Evolutionary conservation across 2,797 vertebrate genomes (phyloP).

Genomic region (Pelochelys cantorii): DNA sequence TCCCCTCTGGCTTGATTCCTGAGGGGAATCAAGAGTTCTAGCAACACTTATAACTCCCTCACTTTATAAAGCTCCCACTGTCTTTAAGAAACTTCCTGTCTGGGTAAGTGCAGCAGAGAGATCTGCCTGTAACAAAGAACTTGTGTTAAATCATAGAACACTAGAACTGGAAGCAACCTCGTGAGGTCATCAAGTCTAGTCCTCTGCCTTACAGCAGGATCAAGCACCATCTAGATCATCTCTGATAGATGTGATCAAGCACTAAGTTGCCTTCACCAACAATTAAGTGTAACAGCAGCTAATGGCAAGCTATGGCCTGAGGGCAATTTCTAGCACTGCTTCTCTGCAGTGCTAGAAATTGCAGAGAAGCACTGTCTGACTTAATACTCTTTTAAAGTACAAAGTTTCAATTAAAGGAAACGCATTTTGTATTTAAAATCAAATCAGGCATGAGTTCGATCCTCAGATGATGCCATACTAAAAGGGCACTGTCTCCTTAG

Average conservation of each 20-base stretch:
- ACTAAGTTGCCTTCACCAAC: constrained; percentile 35
- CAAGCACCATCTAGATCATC: too few species aligned
- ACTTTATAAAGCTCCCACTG: background rate
- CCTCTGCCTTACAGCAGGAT: too few species aligned
- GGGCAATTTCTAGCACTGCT: constrained; percentile 26
- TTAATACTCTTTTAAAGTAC: constrained; percentile 42
- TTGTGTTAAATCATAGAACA: background rate
- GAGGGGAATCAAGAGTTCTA: background rate
- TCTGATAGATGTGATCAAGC: constrained; percentile 17
- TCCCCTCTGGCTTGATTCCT: background rate
- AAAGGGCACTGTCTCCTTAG: accelerated
- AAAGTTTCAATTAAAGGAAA: constrained; percentile 44
- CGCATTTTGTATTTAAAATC: background rate
- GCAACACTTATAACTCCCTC: background rate
- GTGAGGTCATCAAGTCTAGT: too few species aligned
- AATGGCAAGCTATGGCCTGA: constrained; percentile 27
- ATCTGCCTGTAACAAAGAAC: constrained; percentile 2
- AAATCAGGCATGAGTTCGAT: accelerated
- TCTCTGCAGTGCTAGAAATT: background rate
- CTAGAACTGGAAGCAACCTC: too few species aligned
- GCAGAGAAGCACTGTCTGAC: background rate
- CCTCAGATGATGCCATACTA: accelerated
- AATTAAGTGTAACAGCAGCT: constrained; percentile 53
- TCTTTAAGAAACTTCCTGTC: constrained; percentile 1
- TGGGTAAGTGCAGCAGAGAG: background rate